Conservation (phyloP, 2,797 vertebrate species). For the Poecilia velifera region DNA sequence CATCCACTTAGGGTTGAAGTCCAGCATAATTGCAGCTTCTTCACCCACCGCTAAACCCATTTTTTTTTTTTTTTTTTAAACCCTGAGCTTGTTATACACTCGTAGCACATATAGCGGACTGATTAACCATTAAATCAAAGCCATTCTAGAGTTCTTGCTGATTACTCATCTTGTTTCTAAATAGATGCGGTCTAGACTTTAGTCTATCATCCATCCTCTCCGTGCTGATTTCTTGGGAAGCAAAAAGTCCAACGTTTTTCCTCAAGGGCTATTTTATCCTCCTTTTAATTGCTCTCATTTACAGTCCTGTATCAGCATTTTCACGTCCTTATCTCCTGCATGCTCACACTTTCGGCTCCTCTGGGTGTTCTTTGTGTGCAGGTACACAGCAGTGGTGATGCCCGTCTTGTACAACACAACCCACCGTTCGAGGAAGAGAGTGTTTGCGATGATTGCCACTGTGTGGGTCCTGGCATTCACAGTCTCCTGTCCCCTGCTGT, state of each 20-base stretch:
- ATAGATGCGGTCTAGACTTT: constrained; percentile 49
- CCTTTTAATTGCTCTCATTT: constrained; percentile 33
- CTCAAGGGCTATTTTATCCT: constrained; percentile 8
- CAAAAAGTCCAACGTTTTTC: neutral
- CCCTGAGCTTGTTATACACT: constrained; percentile 58
- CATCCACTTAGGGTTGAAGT: constrained; percentile 60
- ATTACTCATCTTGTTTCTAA: constrained; percentile 58
- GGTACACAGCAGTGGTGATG: constrained; percentile 95
- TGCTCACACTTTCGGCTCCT: neutral
- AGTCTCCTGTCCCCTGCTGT: constrained; percentile 93
- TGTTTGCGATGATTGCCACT: constrained; percentile 88
- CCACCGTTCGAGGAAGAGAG: constrained; percentile 89
- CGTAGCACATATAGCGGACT: constrained; percentile 43
- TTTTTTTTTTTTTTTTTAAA: constrained; percentile 20
- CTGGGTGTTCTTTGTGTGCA: constrained; percentile 60
- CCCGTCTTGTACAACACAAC: constrained; percentile 92
- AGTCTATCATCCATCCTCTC: constrained; percentile 22
- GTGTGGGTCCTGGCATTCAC: constrained; percentile 93
- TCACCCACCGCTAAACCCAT: constrained; percentile 40
- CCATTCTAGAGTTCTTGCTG: constrained; percentile 51
- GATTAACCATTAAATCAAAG: constrained; percentile 70
- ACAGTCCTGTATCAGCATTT: constrained; percentile 29
- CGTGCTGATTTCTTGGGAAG: constrained; percentile 35
- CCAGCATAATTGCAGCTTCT: constrained; percentile 58
- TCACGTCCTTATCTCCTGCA: constrained; percentile 11